Conservation (phyloP, 1,140 invertebrate genomes). For the Procambarus clarkii region DNA sequence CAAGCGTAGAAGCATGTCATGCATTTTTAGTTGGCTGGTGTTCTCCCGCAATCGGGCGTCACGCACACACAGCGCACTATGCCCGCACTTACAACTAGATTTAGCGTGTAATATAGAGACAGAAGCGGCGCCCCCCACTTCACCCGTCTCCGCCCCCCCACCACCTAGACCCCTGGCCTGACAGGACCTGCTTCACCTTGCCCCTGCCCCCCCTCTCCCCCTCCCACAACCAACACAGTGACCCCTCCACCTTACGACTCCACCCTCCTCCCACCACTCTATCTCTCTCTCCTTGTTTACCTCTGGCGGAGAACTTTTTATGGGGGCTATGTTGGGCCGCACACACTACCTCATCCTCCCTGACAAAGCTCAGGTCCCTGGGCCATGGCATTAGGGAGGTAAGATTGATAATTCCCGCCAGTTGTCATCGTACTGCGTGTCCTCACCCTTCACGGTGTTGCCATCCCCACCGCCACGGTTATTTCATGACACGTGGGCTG, state of each 20-base stretch:
- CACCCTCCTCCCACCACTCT: background rate
- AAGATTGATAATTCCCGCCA: conserved; percentile 12
- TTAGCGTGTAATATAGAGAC: too few relatives aligned
- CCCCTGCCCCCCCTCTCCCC: background rate
- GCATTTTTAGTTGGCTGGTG: too few relatives aligned
- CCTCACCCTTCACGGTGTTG: conserved; percentile 18
- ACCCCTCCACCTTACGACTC: background rate
- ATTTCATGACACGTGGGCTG: conserved; percentile 22
- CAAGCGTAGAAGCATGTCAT: too few relatives aligned
- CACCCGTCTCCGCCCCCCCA: too few relatives aligned
- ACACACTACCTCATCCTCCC: conserved; percentile 5
- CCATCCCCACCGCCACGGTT: background rate
- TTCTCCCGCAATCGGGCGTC: too few relatives aligned
- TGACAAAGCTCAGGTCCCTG: background rate
- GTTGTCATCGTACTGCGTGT: conserved; percentile 16
- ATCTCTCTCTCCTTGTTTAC: background rate
- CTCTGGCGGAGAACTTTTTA: background rate
- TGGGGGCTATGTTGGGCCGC: background rate
- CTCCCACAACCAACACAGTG: background rate
- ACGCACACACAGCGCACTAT: too few relatives aligned
- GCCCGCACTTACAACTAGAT: too few relatives aligned
- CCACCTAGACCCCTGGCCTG: background rate
- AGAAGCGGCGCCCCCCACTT: too few relatives aligned
- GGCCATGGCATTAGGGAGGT: background rate
- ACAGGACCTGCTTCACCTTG: background rate